These are phyloP conservation scores for Chrysochloris asiatica DNA, from an alignment of 2,113 vertebrate species.

Conservation along the genomic window DNA sequence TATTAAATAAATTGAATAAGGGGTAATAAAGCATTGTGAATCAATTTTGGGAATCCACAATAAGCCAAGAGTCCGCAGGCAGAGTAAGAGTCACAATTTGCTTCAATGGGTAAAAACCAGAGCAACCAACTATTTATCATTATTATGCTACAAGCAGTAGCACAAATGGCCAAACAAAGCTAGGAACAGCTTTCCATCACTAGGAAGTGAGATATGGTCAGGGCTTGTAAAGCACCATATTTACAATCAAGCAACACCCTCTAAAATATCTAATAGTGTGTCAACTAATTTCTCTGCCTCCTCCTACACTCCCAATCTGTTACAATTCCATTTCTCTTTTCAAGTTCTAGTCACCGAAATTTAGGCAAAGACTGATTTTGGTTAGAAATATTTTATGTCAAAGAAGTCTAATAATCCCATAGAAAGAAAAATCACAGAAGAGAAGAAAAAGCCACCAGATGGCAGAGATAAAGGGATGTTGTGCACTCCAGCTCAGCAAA, in stretches of 20 bases:
- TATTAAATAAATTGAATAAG: constrained; percentile 49
- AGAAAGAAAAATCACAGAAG: constrained; percentile 9
- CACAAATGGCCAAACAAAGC: background rate
- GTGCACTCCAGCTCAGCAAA: constrained; percentile 32
- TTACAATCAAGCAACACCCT: background rate
- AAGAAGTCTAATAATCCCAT: constrained; percentile 39
- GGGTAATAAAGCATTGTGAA: background rate
- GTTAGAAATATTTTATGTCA: constrained; percentile 31
- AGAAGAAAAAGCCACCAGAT: constrained; percentile 44
- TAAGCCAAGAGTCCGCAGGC: constrained; percentile 11
- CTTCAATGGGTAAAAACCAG: background rate
- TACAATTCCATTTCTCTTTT: background rate
- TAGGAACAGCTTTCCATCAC: background rate
- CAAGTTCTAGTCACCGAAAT: constrained; percentile 20
- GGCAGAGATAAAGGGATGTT: constrained; percentile 47
- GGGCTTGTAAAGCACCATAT: background rate
- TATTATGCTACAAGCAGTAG: background rate
- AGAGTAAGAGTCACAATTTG: constrained; percentile 21
- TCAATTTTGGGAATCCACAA: constrained; percentile 32
- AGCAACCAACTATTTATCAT: background rate
- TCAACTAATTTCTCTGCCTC: background rate
- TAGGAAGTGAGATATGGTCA: background rate
- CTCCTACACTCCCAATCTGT: background rate
- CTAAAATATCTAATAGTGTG: background rate
- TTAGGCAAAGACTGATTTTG: background rate